These are phyloP conservation scores for Ethmia dodecea DNA, from an alignment of 2,888 invertebrate genomes.

Conservation along the genomic window DNA sequence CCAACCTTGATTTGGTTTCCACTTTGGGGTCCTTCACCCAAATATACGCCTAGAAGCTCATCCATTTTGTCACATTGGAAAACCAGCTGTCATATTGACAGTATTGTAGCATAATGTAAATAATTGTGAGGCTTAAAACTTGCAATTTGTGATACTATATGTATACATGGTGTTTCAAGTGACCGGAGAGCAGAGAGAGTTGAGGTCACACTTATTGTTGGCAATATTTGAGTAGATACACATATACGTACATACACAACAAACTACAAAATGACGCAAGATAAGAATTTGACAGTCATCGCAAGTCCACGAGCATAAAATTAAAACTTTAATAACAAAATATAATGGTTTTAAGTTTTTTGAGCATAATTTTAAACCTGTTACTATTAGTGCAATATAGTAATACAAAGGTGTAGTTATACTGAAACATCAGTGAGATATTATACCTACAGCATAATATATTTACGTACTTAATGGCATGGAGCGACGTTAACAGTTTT, in stretches of 20 bases:
- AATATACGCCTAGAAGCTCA: conserved; percentile 56
- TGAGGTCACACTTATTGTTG: conserved; percentile 52
- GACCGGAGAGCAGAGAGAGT: conserved; percentile 58
- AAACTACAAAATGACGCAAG: conserved; percentile 73
- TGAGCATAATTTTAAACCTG: too few species aligned
- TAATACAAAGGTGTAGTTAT: too few species aligned
- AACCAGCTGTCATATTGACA: conserved; percentile 27
- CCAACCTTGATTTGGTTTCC: conserved; percentile 91
- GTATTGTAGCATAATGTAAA: too few species aligned
- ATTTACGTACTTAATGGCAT: too few species aligned
- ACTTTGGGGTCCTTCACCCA: conserved; percentile 82
- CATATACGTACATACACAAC: conserved; percentile 75
- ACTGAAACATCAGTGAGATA: too few species aligned
- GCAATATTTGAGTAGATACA: conserved; percentile 63
- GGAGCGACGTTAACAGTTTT: too few species aligned
- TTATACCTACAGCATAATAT: too few species aligned
- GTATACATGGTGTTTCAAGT: conserved; percentile 70
- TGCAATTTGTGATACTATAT: too few species aligned
- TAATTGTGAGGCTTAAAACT: too few species aligned
- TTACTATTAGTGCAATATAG: too few species aligned
- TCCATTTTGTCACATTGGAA: conserved; percentile 47
- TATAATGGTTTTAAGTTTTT: too few species aligned
- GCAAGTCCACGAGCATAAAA: conserved; percentile 61
- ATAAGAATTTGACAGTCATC: conserved; percentile 68
- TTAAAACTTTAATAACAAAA: too few species aligned